Conservation (phyloP, 2,888 invertebrate genomes). For the Phyto melanocephala region DNA sequence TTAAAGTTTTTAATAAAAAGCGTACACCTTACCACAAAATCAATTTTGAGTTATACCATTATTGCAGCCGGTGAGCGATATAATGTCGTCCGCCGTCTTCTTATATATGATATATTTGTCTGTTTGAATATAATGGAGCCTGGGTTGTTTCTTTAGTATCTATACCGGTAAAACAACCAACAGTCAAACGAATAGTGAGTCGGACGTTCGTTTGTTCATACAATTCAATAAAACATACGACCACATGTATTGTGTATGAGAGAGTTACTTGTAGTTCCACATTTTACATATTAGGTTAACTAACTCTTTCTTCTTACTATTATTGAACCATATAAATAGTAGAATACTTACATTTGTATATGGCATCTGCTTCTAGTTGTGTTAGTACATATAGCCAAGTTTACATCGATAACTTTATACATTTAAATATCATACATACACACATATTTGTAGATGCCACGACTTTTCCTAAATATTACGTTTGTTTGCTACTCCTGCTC, state of each 20-base stretch:
- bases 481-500: not conserved
- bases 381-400: not conserved
- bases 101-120: not conserved
- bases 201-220: not conserved
- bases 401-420: not conserved
- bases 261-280: not conserved
- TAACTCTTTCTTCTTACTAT: not conserved
- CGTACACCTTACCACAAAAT: no score
- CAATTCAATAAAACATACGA: slow-evolving; percentile 22
- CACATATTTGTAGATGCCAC: not conserved
- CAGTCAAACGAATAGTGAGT: not conserved
- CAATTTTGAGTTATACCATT: no score
- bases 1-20: no score
- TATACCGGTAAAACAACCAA: slow-evolving; percentile 45
- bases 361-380: not conserved
- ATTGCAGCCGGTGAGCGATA: no score
- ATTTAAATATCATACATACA: not conserved
- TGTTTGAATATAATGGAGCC: slow-evolving; percentile 9
- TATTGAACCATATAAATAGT: no score
- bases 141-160: slow-evolving; percentile 3
- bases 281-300: slow-evolving; percentile 25
- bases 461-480: not conserved
- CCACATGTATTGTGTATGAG: not conserved
- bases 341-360: not conserved
- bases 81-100: not conserved